A percentile compares a stretch with the other conserved stretches of the same genome.
Evolutionary conservation across 1,140 invertebrate genomes (phyloP).

Genomic region (Dysdera silvatica): DNA sequence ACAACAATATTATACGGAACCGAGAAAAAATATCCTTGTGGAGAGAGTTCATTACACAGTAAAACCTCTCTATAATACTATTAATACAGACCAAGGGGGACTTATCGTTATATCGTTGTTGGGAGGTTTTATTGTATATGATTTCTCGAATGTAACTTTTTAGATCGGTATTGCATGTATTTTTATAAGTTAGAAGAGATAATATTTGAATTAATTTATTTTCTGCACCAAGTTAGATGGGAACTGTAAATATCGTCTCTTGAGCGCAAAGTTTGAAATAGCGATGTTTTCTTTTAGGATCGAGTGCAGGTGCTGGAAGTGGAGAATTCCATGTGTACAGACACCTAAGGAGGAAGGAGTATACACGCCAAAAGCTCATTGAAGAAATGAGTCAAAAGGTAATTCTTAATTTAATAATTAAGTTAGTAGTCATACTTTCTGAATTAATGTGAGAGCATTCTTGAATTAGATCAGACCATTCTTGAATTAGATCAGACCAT

Average conservation of each 20-base stretch:
- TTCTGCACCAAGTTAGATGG: not conserved
- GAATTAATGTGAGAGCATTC: too few species aligned
- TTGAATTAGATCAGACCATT: too few species aligned
- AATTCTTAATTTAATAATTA: slow-evolving; percentile 30
- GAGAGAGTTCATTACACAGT: not conserved
- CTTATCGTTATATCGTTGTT: too few species aligned
- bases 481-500: too few species aligned
- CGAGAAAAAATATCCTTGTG: not conserved
- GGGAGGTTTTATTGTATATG: too few species aligned
- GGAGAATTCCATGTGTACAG: slow-evolving; percentile 98
- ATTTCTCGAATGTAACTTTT: too few species aligned
- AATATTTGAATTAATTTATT: not conserved
- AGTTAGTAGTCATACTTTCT: slow-evolving; percentile 10
- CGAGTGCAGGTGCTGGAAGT: slow-evolving; percentile 93
- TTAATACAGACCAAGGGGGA: too few species aligned
- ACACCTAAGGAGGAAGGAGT: slow-evolving; percentile 86
- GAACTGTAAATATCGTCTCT: not conserved
- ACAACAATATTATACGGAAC: too few species aligned
- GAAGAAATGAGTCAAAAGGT: slow-evolving; percentile 78
- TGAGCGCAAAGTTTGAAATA: not conserved
- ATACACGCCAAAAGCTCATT: slow-evolving; percentile 85
- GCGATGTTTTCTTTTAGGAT: slow-evolving; percentile 44
- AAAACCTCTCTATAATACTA: too few species aligned
- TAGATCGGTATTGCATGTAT: too few species aligned
- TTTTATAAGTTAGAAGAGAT: not conserved